Evolutionary conservation across 2,797 vertebrate genomes (phyloP).

Genomic region (Limosa lapponica): DNA sequence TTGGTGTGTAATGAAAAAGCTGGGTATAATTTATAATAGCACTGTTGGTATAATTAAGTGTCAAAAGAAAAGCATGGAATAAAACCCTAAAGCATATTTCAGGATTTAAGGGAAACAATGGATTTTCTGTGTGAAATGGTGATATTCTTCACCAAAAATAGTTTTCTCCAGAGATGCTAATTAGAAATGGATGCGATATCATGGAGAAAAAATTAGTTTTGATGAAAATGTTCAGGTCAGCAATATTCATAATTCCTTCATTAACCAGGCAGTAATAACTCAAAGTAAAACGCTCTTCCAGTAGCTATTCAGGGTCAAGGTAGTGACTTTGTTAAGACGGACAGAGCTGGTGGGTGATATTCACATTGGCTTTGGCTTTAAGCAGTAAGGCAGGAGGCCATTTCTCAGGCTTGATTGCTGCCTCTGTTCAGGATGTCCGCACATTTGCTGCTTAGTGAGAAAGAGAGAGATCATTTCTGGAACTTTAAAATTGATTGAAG

Average conservation of each 20-base stretch:
- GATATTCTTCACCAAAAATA: neutral
- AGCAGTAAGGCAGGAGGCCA: neutral
- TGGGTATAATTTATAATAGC: neutral
- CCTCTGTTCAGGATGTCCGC: neutral
- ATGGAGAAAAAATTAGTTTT: neutral
- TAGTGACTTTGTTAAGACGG: neutral
- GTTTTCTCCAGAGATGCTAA: neutral
- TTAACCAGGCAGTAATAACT: neutral
- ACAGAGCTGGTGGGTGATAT: neutral
- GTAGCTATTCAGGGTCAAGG: neutral
- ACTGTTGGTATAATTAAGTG: neutral
- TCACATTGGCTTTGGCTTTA: neutral
- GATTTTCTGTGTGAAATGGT: neutral
- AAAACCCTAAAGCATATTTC: neutral
- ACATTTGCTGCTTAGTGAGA: neutral
- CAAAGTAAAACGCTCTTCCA: neutral
- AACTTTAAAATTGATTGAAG: constrained; percentile 18
- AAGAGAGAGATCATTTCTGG: neutral
- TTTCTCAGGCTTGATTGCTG: constrained; percentile 17
- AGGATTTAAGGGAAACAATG: neutral
- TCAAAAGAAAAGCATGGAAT: neutral
- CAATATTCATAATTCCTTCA: neutral
- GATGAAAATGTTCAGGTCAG: neutral
- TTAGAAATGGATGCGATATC: neutral
- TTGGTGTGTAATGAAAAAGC: neutral